These are phyloP conservation scores for Catalaphyllia jardinei DNA, from an alignment of 64 coral and sea anemone species.

Conservation along the genomic window DNA sequence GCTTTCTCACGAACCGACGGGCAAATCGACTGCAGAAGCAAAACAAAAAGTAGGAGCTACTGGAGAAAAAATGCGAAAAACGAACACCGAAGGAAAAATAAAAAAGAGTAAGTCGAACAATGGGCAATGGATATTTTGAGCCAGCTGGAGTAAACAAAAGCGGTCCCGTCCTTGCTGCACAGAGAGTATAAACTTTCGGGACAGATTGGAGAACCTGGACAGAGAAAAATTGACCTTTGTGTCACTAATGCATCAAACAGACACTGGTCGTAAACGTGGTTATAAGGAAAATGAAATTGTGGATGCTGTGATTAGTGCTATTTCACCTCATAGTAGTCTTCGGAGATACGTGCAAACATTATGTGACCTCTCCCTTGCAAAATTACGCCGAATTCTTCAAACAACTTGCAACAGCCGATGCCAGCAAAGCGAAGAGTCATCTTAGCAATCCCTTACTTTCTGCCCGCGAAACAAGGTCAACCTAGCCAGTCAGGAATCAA, in stretches of 20 bases:
- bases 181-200: slow-evolving; percentile 61
- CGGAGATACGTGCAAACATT: slow-evolving; percentile 37
- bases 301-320: slow-evolving; percentile 52
- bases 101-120: neutral
- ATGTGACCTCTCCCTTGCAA: slow-evolving; percentile 37
- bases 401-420: slow-evolving; percentile 39
- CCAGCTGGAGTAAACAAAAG: neutral
- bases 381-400: slow-evolving; percentile 46
- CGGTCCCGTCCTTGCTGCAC: neutral
- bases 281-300: slow-evolving; percentile 58
- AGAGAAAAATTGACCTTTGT: slow-evolving; percentile 66
- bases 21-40: neutral
- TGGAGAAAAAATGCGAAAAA: neutral
- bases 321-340: slow-evolving; percentile 50
- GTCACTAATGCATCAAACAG: slow-evolving; percentile 39
- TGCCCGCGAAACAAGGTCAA: slow-evolving; percentile 53
- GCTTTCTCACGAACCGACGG: neutral
- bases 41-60: neutral
- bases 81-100: neutral
- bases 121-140: neutral
- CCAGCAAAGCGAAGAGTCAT: slow-evolving; percentile 41
- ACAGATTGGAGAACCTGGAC: slow-evolving; percentile 32
- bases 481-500: slow-evolving; percentile 36
- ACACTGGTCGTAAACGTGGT: slow-evolving; percentile 30
- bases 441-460: slow-evolving; percentile 50